phyloP scores from a whole-genome alignment of 2,797 vertebrate species.

The Periophthalmus magnuspinnatus region DNA sequence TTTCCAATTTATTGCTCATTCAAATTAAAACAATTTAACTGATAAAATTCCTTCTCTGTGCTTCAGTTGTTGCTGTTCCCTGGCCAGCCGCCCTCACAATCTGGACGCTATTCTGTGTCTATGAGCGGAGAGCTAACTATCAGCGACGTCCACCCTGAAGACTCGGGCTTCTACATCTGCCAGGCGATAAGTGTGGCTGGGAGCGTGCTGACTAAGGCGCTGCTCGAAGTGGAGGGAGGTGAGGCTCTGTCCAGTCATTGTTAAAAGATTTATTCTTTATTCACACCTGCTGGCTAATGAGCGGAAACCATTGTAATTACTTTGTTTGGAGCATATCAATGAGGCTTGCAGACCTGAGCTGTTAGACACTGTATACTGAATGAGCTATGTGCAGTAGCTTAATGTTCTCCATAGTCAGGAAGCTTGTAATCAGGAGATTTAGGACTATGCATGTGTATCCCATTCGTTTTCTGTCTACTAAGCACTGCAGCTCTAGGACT shows the following conservation, averaged over 20 bases:
- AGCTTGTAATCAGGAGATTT: slow-evolving; percentile 42
- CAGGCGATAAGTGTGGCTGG: slow-evolving; percentile 96
- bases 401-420: slow-evolving; percentile 36
- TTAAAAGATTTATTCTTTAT: slow-evolving; percentile 22
- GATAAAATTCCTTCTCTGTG: slow-evolving; percentile 1
- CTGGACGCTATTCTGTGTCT: slow-evolving; percentile 85
- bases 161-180: slow-evolving; percentile 93
- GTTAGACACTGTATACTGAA: slow-evolving; percentile 37
- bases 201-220: slow-evolving; percentile 87
- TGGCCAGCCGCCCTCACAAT: slow-evolving; percentile 83
- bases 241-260: slow-evolving; percentile 33
- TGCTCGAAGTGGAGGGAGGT: slow-evolving; percentile 88
- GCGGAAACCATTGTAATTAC: slow-evolving; percentile 50
- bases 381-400: slow-evolving; percentile 39
- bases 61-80: slow-evolving; percentile 90
- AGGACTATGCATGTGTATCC: slow-evolving; percentile 24
- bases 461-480: slow-evolving; percentile 43
- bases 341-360: slow-evolving; percentile 11
- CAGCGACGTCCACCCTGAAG: slow-evolving; percentile 77
- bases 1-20: background rate
- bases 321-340: slow-evolving; percentile 41
- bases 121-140: slow-evolving; percentile 88
- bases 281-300: slow-evolving; percentile 44
- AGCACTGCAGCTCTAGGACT: slow-evolving; percentile 26
- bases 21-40: background rate